Evolutionary conservation across 1,140 invertebrate species (phyloP), one percentile per base, ranked within the genome.

Genomic region (Leptinotarsa lineolata): DNA sequence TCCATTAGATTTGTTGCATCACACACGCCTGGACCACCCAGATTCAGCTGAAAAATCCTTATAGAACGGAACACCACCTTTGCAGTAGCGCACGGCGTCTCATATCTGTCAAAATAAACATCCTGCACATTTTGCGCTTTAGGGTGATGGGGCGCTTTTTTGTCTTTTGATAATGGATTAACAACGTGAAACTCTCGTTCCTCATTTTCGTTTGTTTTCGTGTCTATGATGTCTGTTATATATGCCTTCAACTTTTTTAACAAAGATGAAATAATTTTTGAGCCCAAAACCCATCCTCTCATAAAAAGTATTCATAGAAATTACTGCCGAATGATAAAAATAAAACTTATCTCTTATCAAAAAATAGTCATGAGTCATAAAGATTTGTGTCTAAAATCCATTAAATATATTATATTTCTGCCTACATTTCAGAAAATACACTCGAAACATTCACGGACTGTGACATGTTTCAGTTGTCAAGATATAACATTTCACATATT

Each of bases 1-100:
- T 83, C 82, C 82, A 83, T 83, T 83, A 83, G 79, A 81, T 81
- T 72, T 83, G 81, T 81, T 81, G 79, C 82, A 78, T 81, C 76
- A 82, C 81, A 82, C 74, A 79, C 81, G 81, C 78, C 80, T 80
- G 67, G 78, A 80, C 78, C 77, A 81, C 78, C 78, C 78, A 80
- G 63, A 68, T 75, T 76, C 44, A 58, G 72, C 69, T 44, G 30
- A 63, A 30, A 69, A 59, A 4, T 24, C 21, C 59, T 69, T 69
- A 22, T 59, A 18, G 46, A 54, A 54, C 24, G 20, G 54, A 58
- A 21, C 58, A 45, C 58, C 30, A 24, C 44, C 54, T 61, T 45
- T 15, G 20, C 69, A 39, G 8, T 61, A 70, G 69, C 69, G 69
- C 69, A 21, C 60, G 69, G 69, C 69, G 69, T 70, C 21, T 54